Evolutionary conservation across 2,888 invertebrate species (phyloP).

Genomic region (Theodoxus fluviatilis): DNA sequence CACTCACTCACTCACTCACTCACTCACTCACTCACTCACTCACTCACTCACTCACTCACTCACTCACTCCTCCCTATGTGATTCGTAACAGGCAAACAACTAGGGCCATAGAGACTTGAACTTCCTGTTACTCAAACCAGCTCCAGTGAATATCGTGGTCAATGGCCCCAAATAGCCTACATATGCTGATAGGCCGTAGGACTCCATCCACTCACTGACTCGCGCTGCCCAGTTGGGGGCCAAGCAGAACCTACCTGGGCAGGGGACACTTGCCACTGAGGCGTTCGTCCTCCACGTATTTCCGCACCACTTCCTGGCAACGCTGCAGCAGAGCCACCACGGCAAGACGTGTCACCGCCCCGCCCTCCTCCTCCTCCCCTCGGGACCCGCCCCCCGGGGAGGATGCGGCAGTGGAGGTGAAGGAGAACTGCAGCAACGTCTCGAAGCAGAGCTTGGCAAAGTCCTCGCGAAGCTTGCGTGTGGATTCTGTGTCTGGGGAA

Average conservation of each 20-base stretch:
- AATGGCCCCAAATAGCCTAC: too few species aligned
- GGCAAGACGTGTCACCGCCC: slow-evolving; percentile 73
- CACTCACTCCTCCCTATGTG: too few species aligned
- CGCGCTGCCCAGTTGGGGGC: too few species aligned
- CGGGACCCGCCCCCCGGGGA: slow-evolving; percentile 10
- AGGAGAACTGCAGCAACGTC: slow-evolving; percentile 90
- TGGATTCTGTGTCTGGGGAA: slow-evolving; percentile 76
- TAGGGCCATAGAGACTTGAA: too few species aligned
- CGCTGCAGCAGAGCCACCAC: slow-evolving; percentile 90
- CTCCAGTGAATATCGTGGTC: too few species aligned
- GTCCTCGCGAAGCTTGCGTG: slow-evolving; percentile 83
- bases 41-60: too few species aligned
- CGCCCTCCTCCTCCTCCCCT: slow-evolving; percentile 51
- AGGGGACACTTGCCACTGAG: slow-evolving; percentile 85
- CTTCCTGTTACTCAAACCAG: too few species aligned
- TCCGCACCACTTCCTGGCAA: slow-evolving; percentile 89
- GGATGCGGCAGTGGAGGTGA: slow-evolving; percentile 62
- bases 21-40: too few species aligned
- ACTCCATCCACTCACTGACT: too few species aligned
- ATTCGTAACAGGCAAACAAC: too few species aligned
- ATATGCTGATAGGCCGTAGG: too few species aligned
- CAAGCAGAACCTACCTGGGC: slow-evolving; percentile 75
- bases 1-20: too few species aligned
- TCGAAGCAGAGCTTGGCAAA: slow-evolving; percentile 97
- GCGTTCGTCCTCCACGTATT: slow-evolving; percentile 84